Conservation (phyloP, 2,113 vertebrate genomes). For the Oophaga pumilio region DNA sequence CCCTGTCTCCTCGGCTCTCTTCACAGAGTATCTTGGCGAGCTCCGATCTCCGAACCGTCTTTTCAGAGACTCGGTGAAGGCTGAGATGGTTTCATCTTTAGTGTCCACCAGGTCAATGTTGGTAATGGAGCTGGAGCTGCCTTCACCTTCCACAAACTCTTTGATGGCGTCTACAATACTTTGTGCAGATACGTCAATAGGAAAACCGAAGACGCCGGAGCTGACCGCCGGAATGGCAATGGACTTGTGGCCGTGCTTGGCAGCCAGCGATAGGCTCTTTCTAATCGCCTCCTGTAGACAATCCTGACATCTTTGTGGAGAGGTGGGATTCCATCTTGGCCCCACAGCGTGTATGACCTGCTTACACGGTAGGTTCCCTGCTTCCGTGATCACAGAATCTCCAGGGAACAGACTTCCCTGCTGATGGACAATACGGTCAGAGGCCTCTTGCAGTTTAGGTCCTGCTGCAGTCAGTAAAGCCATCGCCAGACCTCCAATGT, state of each 20-base stretch:
- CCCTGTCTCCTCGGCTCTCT: background rate
- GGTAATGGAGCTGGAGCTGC: conserved; percentile 65
- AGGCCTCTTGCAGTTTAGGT: conserved; percentile 73
- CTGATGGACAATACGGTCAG: conserved; percentile 62
- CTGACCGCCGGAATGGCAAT: conserved; percentile 84
- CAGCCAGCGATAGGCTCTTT: conserved; percentile 72
- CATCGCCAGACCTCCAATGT: conserved; percentile 66
- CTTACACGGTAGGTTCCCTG: conserved; percentile 74
- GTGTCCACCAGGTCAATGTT: conserved; percentile 77
- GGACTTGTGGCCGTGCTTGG: conserved; percentile 61
- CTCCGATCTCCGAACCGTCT: conserved; percentile 58
- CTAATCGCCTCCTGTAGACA: conserved; percentile 70
- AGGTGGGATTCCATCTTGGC: conserved; percentile 65
- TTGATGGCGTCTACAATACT: conserved; percentile 75
- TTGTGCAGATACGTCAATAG: conserved; percentile 65
- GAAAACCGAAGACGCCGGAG: conserved; percentile 74
- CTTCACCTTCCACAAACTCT: conserved; percentile 67
- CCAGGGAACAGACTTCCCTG: conserved; percentile 63
- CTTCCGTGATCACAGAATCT: conserved; percentile 61
- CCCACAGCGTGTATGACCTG: conserved; percentile 79
- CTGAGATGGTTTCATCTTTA: conserved; percentile 61
- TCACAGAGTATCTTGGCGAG: background rate
- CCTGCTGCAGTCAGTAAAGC: conserved; percentile 76
- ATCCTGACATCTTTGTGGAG: background rate
- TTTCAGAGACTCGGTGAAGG: conserved; percentile 67